Conservation (phyloP, 2,113 vertebrate species). For the Tetrao urogallus region DNA sequence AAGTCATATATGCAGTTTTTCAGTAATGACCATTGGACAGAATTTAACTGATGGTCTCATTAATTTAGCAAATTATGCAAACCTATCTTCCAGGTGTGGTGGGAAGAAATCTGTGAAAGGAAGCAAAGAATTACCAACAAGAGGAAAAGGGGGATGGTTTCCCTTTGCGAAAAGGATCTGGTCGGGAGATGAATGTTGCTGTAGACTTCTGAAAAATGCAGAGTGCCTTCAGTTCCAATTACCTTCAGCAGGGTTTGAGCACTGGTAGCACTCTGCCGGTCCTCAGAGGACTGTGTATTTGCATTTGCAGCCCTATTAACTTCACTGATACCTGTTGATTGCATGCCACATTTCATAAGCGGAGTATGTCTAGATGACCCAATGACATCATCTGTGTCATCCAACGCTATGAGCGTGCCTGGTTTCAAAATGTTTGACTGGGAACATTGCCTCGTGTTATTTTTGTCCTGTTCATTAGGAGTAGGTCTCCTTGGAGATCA, state of each 20-base stretch:
- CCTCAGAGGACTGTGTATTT: not conserved
- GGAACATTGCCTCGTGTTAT: not conserved
- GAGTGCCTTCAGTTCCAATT: slow-evolving; percentile 17
- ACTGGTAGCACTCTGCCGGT: not conserved
- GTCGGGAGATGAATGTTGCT: slow-evolving; percentile 10
- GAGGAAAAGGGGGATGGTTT: not conserved
- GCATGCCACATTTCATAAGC: not conserved
- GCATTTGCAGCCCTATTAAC: not conserved
- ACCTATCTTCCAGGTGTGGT: not conserved
- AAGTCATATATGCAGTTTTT: not conserved
- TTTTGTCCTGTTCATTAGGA: not conserved
- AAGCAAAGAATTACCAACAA: not conserved
- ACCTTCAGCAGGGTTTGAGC: not conserved
- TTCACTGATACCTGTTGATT: not conserved
- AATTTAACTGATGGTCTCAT: not conserved
- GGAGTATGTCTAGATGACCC: not conserved
- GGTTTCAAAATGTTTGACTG: slow-evolving; percentile 17
- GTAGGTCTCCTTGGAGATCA: slow-evolving; percentile 6
- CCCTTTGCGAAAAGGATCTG: not conserved
- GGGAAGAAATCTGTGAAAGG: not conserved
- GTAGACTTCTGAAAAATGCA: slow-evolving; percentile 44
- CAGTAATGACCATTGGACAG: not conserved
- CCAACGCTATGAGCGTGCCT: not conserved
- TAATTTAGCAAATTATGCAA: not conserved
- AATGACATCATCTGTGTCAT: not conserved